phyloP scores from a whole-genome alignment of 37 sponge, comb jelly and placozoan genomes.

The Axinella damicornis region DNA sequence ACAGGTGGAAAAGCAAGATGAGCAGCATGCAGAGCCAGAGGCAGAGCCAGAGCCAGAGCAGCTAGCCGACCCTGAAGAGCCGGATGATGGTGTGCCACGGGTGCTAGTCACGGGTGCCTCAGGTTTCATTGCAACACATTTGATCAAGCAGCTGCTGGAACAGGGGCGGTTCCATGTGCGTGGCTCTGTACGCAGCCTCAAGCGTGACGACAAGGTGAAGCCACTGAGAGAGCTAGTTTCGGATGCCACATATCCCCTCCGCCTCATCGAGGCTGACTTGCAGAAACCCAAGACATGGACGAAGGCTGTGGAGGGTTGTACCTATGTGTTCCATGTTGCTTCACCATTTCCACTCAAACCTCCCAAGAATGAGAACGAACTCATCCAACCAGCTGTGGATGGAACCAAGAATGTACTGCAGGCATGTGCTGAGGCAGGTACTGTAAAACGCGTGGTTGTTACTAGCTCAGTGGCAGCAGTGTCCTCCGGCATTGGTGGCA shows the following conservation, averaged over 20 bases:
- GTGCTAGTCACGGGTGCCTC: conserved; percentile 96
- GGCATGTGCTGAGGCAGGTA: conserved; percentile 81
- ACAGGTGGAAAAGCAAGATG: neutral
- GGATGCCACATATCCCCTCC: conserved; percentile 74
- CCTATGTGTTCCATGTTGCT: conserved; percentile 90
- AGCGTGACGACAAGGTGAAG: conserved; percentile 74
- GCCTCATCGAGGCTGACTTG: conserved; percentile 87
- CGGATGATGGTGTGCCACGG: conserved; percentile 36
- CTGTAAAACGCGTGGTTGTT: conserved; percentile 87
- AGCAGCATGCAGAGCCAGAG: neutral
- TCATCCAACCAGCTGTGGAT: conserved; percentile 82
- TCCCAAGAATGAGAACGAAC: conserved; percentile 27
- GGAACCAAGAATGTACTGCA: conserved; percentile 83
- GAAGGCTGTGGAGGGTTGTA: conserved; percentile 83
- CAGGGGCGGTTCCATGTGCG: conserved; percentile 71
- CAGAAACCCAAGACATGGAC: conserved; percentile 70
- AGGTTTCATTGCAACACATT: conserved; percentile 84
- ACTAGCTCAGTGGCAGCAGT: conserved; percentile 91
- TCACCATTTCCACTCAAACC: conserved; percentile 74
- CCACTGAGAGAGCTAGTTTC: conserved; percentile 69
- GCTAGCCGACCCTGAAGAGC: conserved; percentile 7
- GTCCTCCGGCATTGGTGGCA: conserved; percentile 61
- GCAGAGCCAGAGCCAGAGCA: conserved; percentile 32
- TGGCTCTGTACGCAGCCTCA: conserved; percentile 83
- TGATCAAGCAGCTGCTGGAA: conserved; percentile 73